phyloP scores from a whole-genome alignment of 2,888 invertebrate genomes.

The Acanthopleura granulata region DNA sequence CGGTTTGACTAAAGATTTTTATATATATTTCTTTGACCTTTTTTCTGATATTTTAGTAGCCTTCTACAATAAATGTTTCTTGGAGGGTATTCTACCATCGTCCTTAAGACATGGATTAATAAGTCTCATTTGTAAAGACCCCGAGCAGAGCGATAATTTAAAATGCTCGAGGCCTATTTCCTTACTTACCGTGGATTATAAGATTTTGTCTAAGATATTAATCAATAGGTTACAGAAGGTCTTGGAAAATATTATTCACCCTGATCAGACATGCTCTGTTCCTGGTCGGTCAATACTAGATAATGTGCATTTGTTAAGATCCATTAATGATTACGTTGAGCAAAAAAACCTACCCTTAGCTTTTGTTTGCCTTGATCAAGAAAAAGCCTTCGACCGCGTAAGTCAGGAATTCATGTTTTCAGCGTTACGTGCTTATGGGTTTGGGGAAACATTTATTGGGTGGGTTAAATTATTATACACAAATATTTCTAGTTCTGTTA shows the following conservation, averaged over 20 bases:
- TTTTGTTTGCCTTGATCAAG: constrained; percentile 41
- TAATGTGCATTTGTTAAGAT: constrained; percentile 35
- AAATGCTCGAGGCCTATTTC: constrained; percentile 42
- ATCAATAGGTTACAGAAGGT: constrained; percentile 31
- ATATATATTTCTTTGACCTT: constrained; percentile 26
- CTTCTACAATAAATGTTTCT: constrained; percentile 24
- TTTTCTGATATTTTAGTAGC: constrained; percentile 26
- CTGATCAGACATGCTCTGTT: constrained; percentile 38
- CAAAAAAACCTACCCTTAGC: constrained; percentile 31
- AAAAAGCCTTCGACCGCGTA: constrained; percentile 44
- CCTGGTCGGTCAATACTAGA: constrained; percentile 39
- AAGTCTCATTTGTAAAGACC: constrained; percentile 38
- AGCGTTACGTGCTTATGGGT: constrained; percentile 34
- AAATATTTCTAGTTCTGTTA: constrained; percentile 5
- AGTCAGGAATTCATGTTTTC: constrained; percentile 36
- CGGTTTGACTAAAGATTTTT: constrained; percentile 38
- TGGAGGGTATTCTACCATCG: constrained; percentile 24
- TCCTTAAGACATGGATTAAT: constrained; percentile 27
- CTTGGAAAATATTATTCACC: constrained; percentile 29
- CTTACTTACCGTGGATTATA: constrained; percentile 37
- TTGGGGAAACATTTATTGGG: constrained; percentile 33
- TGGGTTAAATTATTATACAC: constrained; percentile 39
- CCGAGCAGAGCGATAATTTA: constrained; percentile 25
- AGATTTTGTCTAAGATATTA: constrained; percentile 38
- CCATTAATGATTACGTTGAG: constrained; percentile 35